phyloP scores from a whole-genome alignment of 2,888 invertebrate species.

The Strigamia transsilvanica region DNA sequence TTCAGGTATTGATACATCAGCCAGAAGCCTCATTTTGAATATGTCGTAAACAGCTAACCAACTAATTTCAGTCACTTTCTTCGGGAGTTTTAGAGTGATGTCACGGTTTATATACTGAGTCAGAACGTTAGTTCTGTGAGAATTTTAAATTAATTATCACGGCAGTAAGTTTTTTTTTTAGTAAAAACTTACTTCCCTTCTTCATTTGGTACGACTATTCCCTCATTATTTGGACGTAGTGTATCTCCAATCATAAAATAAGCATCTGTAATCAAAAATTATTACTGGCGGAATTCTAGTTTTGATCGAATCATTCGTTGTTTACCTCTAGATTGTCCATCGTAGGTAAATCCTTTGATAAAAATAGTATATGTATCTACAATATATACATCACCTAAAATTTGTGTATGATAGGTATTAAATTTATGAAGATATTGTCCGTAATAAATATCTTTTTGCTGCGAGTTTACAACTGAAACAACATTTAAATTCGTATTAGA shows the following conservation, averaged over 20 bases:
- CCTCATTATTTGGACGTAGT: constrained; percentile 51
- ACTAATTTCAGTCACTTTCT: constrained; percentile 84
- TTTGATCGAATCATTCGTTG: not conserved
- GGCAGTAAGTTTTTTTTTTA: not conserved
- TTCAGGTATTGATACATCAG: constrained; percentile 88
- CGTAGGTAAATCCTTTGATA: constrained; percentile 87
- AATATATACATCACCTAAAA: constrained; percentile 79
- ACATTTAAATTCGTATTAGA: not conserved
- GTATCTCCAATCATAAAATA: constrained; percentile 52
- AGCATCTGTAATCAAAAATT: constrained; percentile 37
- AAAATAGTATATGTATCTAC: constrained; percentile 87
- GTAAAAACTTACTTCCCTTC: constrained; percentile 50
- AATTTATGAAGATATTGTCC: constrained; percentile 58
- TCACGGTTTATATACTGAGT: constrained; percentile 86
- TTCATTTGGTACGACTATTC: constrained; percentile 48
- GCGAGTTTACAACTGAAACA: not conserved
- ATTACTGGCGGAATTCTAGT: not conserved
- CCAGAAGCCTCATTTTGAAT: constrained; percentile 79
- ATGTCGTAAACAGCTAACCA: constrained; percentile 92
- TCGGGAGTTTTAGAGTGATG: constrained; percentile 81
- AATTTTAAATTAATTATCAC: constrained; percentile 42
- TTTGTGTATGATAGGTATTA: constrained; percentile 58
- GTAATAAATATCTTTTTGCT: constrained; percentile 12
- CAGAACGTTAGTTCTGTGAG: constrained; percentile 80
- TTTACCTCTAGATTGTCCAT: constrained; percentile 71